Percentiles rank a stretch among this genome's conserved stretches.
phyloP scores from a whole-genome alignment of 2,797 vertebrate species.

The Hippoglossus hippoglossus region DNA sequence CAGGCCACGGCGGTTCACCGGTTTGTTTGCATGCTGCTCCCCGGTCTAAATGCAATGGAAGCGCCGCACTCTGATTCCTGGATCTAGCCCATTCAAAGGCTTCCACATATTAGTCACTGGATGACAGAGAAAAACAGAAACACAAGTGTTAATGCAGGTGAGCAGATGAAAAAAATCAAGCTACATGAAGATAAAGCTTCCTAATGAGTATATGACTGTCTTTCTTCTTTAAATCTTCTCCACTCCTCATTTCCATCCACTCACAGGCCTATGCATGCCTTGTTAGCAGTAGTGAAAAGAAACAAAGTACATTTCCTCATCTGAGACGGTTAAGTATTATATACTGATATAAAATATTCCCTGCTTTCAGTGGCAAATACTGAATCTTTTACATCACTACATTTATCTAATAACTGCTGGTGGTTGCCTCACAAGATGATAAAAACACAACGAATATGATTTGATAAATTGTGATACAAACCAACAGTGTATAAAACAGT shows the following conservation, averaged over 20 bases:
- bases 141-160: neutral
- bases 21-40: slow-evolving; percentile 73
- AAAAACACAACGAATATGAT: neutral
- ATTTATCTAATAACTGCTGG: neutral
- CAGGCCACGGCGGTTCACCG: slow-evolving; percentile 65
- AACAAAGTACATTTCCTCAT: neutral
- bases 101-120: slow-evolving; percentile 85
- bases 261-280: neutral
- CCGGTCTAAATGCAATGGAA: slow-evolving; percentile 67
- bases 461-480: neutral
- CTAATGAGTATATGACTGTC: no score
- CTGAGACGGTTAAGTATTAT: neutral
- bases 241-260: neutral
- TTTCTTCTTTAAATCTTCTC: neutral
- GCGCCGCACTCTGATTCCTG: slow-evolving; percentile 70
- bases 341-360: neutral
- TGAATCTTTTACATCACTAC: neutral
- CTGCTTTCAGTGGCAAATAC: neutral
- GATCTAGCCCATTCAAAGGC: slow-evolving; percentile 78
- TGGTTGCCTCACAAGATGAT: neutral
- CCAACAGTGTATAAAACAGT: neutral
- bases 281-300: neutral
- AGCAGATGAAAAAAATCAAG: neutral
- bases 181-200: no score
- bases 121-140: slow-evolving; percentile 40